Evolutionary conservation across 1,140 invertebrate species (phyloP).

Genomic region (Stegodyphus dumicola): DNA sequence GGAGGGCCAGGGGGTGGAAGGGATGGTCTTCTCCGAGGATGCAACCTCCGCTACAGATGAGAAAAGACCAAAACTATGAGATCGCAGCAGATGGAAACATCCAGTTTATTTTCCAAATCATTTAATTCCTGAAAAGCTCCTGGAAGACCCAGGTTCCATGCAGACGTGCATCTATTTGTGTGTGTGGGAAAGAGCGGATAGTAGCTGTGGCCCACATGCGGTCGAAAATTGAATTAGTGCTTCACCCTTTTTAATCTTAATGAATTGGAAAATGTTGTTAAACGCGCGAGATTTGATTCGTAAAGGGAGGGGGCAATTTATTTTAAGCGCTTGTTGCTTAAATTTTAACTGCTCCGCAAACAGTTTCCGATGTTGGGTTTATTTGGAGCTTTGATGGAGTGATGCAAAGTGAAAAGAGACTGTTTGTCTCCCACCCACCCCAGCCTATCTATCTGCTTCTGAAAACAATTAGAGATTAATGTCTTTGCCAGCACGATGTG

Average conservation of each 20-base stretch:
- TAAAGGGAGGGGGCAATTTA: constrained; percentile 14
- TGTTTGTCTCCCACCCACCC: neutral
- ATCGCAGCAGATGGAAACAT: constrained; percentile 26
- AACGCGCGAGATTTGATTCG: constrained; percentile 37
- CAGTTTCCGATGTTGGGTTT: neutral
- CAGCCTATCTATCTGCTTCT: neutral
- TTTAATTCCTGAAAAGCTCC: constrained; percentile 17
- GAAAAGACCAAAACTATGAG: constrained; percentile 22
- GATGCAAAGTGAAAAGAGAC: constrained; percentile 33
- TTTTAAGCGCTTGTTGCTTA: constrained; percentile 24
- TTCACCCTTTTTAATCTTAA: constrained; percentile 53
- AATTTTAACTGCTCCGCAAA: constrained; percentile 26
- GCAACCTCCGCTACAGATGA: neutral
- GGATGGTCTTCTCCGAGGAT: neutral
- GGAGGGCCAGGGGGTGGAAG: neutral
- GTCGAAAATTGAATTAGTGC: constrained; percentile 51
- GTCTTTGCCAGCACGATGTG: neutral
- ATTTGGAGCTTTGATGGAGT: constrained; percentile 6
- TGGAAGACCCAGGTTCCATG: neutral
- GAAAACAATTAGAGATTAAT: constrained; percentile 52
- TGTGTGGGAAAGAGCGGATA: constrained; percentile 6
- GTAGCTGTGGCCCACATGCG: neutral
- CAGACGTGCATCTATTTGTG: constrained; percentile 6
- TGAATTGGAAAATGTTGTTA: constrained; percentile 51
- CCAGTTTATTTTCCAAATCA: constrained; percentile 46